Evolutionary conservation across 1,140 invertebrate species (phyloP).

Genomic region (Paracyclopina nana): DNA sequence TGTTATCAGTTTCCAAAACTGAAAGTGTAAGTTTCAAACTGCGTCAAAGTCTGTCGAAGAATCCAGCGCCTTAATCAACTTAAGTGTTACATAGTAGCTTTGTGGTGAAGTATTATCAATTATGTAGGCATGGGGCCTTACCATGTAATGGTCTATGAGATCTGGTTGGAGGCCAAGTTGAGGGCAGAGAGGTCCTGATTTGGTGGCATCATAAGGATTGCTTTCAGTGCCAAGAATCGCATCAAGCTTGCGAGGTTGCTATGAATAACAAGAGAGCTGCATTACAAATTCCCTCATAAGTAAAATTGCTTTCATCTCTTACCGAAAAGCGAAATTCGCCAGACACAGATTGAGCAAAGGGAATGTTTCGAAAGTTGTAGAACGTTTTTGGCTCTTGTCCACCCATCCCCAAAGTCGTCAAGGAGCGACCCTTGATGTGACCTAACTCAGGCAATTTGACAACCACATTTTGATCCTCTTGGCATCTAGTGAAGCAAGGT

Average conservation of each 20-base stretch:
- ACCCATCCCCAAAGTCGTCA: neutral
- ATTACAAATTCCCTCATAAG: neutral
- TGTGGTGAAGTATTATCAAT: no score
- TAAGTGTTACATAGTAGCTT: no score
- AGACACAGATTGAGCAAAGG: neutral
- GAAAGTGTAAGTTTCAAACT: no score
- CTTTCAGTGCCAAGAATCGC: neutral
- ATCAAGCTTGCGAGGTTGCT: neutral
- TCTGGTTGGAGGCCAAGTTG: conserved; percentile 8
- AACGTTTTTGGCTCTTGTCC: neutral
- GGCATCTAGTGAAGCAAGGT: neutral
- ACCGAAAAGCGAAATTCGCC: neutral
- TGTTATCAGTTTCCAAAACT: no score
- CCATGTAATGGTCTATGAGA: no score
- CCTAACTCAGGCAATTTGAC: neutral
- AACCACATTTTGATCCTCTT: neutral
- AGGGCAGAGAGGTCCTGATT: conserved; percentile 11
- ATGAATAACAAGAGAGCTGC: neutral
- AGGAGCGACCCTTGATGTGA: neutral
- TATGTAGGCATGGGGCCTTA: no score
- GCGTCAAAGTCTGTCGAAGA: no score
- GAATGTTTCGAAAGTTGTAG: conserved; percentile 3
- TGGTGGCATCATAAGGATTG: conserved; percentile 14
- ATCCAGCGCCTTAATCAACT: no score
- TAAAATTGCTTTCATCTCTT: neutral